Evolutionary conservation across 2,113 vertebrate genomes (phyloP).

Genomic region (Lasiurus borealis): DNA sequence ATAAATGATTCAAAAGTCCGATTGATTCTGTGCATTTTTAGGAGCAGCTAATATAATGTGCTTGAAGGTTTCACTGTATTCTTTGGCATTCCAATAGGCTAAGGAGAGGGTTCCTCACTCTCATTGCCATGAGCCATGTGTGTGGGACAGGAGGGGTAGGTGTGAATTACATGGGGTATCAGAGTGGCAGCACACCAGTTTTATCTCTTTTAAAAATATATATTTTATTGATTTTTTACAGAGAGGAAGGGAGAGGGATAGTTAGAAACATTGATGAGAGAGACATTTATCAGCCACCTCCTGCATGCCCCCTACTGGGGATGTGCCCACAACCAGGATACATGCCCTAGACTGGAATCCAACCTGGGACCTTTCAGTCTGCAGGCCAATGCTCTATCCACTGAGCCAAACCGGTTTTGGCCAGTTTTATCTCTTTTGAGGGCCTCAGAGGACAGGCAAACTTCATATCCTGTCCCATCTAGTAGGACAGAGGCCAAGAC

Average conservation of each 20-base stretch:
- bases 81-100: neutral
- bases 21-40: neutral
- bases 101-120: neutral
- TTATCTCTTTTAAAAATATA: neutral
- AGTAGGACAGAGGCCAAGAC: neutral
- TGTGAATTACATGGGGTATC: neutral
- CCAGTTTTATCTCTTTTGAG: neutral
- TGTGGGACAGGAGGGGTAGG: rapidly evolving
- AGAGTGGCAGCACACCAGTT: neutral
- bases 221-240: no score
- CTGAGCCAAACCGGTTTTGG: no score
- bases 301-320: no score
- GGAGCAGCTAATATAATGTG: neutral
- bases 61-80: neutral
- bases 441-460: neutral
- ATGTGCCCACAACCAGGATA: no score
- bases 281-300: no score
- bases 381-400: no score
- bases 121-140: neutral
- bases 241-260: no score
- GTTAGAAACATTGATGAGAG: no score
- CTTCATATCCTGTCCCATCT: neutral
- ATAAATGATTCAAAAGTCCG: neutral
- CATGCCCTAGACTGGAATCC: no score
- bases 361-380: no score